phyloP scores from a whole-genome alignment of 2,888 invertebrate species.

The Drosophila leonis region DNA sequence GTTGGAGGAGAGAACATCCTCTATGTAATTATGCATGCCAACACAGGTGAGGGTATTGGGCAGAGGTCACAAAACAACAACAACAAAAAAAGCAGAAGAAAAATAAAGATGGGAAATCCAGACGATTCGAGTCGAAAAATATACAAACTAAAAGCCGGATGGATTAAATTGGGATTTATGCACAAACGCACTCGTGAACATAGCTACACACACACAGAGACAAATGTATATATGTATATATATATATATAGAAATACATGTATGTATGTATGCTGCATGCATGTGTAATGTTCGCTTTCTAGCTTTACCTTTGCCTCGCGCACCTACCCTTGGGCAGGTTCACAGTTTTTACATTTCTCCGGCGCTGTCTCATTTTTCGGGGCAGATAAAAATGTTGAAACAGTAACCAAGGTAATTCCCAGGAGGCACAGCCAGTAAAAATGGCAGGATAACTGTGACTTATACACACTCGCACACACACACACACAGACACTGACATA shows the following conservation, averaged over 20 bases:
- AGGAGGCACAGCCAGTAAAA: conserved; percentile 56
- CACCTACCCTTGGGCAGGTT: conserved; percentile 14
- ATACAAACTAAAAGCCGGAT: conserved; percentile 72
- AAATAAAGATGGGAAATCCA: conserved; percentile 14
- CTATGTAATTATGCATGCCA: conserved; percentile 34
- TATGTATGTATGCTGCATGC: background rate
- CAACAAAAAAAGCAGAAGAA: conserved; percentile 1
- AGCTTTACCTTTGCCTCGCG: conserved; percentile 16
- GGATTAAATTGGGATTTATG: conserved; percentile 76
- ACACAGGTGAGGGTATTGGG: conserved; percentile 7
- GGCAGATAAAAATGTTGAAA: conserved; percentile 74
- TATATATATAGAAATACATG: background rate
- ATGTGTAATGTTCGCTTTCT: conserved; percentile 19
- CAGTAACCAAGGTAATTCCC: conserved; percentile 74
- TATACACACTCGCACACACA: conserved; percentile 19
- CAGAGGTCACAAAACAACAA: background rate
- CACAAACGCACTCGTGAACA: conserved; percentile 67
- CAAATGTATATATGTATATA: background rate
- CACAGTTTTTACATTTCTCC: conserved; percentile 34
- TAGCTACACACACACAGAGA: conserved; percentile 6
- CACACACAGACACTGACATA: conserved; percentile 7
- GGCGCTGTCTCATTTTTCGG: conserved; percentile 46
- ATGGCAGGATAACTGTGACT: conserved; percentile 54
- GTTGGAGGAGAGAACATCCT: background rate
- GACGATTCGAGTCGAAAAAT: conserved; percentile 45